These are phyloP conservation scores for Punctoribates punctum DNA, from an alignment of 2,888 invertebrate genomes.

Conservation along the genomic window DNA sequence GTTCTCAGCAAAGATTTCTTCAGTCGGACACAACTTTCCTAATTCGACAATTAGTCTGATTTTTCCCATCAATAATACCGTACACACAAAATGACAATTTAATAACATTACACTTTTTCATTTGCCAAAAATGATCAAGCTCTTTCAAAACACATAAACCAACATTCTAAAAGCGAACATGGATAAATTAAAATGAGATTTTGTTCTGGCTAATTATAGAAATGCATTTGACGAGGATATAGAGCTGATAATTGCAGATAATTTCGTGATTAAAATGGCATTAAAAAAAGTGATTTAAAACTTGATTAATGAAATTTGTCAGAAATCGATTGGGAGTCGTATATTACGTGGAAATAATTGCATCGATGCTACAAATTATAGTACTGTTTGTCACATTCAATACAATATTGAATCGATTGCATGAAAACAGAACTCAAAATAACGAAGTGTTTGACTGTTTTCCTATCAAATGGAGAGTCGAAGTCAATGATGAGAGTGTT, in stretches of 20 bases:
- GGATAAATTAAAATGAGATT: too few species aligned
- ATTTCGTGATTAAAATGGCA: too few species aligned
- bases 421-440: not conserved
- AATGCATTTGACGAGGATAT: too few species aligned
- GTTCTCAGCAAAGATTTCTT: constrained; percentile 17
- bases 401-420: not conserved
- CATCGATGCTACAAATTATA: not conserved
- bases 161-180: too few species aligned
- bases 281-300: too few species aligned
- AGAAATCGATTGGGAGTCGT: not conserved
- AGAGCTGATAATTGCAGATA: too few species aligned
- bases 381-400: not conserved
- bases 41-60: not conserved
- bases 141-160: too few species aligned
- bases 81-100: constrained; percentile 46
- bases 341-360: not conserved
- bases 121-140: too few species aligned
- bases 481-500: not conserved
- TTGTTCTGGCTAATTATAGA: too few species aligned
- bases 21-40: not conserved
- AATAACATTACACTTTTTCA: constrained; percentile 43
- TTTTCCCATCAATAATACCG: constrained; percentile 44
- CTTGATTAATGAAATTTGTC: not conserved
- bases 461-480: not conserved
- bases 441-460: not conserved